Evolutionary conservation across 2,113 vertebrate genomes (phyloP).

Genomic region (Talpa occidentalis): DNA sequence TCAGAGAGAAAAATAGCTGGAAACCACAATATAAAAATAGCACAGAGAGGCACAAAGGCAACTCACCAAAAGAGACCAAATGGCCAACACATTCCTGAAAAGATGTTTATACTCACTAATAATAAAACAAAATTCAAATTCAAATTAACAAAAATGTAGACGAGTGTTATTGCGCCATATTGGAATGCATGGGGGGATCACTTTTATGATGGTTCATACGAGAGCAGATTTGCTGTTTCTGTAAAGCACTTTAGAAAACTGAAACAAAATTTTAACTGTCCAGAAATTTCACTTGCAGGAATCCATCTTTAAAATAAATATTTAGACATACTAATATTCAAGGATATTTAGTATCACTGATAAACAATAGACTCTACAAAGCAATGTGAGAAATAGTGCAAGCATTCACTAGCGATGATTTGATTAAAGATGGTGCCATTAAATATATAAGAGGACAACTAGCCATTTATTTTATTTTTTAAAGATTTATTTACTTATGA

Average conservation of each 20-base stretch:
- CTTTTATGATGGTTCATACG: background rate
- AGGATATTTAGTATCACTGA: background rate
- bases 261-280: background rate
- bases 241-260: background rate
- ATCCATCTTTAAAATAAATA: background rate
- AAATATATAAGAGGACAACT: background rate
- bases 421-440: background rate
- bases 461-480: too few relatives aligned
- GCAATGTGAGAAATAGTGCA: background rate
- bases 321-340: background rate
- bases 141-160: background rate
- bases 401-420: background rate
- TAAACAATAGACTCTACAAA: background rate
- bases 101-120: background rate
- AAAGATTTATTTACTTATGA: too few relatives aligned
- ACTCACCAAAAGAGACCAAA: background rate
- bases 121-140: background rate
- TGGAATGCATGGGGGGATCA: accelerated
- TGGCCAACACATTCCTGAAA: background rate
- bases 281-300: background rate
- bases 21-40: background rate
- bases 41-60: background rate
- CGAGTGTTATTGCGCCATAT: background rate
- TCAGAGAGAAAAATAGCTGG: background rate
- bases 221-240: background rate